Evolutionary conservation across 1,140 invertebrate species (phyloP).

Genomic region (Halesus radiatus): DNA sequence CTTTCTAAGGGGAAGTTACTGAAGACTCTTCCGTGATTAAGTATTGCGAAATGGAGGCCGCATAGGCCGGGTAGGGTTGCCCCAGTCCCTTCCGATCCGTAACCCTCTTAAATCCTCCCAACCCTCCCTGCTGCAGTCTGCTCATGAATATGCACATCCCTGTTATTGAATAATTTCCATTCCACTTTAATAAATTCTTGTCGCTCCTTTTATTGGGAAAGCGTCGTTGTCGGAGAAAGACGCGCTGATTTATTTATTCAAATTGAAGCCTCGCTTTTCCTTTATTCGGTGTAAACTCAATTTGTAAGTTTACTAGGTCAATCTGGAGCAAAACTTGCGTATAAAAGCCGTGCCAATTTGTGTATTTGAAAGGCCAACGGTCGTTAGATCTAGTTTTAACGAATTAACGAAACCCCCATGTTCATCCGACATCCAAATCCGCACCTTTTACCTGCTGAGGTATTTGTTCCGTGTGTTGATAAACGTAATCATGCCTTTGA

Average conservation of each 20-base stretch:
- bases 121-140: slow-evolving; percentile 3
- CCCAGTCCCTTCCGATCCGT: too few species aligned
- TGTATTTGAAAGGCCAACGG: not conserved
- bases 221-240: not conserved
- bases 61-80: too few species aligned
- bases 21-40: slow-evolving; percentile 10
- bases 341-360: slow-evolving; percentile 1
- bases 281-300: slow-evolving; percentile 7
- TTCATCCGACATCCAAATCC: not conserved
- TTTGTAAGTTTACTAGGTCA: slow-evolving; percentile 24
- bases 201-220: slow-evolving; percentile 9
- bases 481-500: not conserved
- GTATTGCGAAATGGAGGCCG: slow-evolving; percentile 21
- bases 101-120: too few species aligned
- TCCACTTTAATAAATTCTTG: slow-evolving; percentile 15
- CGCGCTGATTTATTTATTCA: slow-evolving; percentile 44
- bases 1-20: not conserved
- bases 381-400: not conserved
- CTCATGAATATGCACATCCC: slow-evolving; percentile 49
- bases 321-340: not conserved
- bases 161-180: slow-evolving; percentile 51
- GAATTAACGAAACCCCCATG: not conserved
- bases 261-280: slow-evolving; percentile 27
- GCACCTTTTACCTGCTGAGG: not conserved
- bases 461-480: not conserved